Evolutionary conservation across 2,797 vertebrate genomes (phyloP).

Genomic region (Serranus cabrilla): DNA sequence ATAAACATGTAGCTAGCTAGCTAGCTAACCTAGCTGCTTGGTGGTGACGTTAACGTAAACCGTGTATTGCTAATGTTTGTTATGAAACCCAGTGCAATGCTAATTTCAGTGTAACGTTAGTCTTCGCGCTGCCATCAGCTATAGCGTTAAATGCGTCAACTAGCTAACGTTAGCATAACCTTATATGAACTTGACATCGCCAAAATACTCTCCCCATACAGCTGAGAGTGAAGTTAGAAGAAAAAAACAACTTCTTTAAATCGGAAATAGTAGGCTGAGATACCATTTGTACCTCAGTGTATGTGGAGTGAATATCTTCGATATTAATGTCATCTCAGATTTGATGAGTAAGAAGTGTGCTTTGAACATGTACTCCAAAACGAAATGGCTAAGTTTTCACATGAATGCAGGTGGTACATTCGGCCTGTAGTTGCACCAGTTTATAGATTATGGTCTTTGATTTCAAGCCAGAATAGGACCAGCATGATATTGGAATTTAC

Average conservation of each 20-base stretch:
- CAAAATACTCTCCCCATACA: background rate
- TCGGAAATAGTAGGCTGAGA: background rate
- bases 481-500: background rate
- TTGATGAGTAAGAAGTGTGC: background rate
- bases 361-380: background rate
- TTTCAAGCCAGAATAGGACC: background rate
- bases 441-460: background rate
- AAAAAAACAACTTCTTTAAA: background rate
- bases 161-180: background rate
- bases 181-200: background rate
- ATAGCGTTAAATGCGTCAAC: background rate
- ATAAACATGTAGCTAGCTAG: background rate
- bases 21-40: constrained; percentile 8
- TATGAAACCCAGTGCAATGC: background rate
- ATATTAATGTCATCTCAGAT: background rate
- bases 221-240: background rate
- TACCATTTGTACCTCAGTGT: too few species aligned
- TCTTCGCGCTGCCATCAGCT: background rate
- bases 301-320: too few species aligned
- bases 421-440: background rate
- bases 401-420: background rate
- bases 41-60: background rate
- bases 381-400: background rate
- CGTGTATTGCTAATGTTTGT: background rate
- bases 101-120: background rate